A percentile compares a stretch with the other conserved stretches of the same genome.
Evolutionary conservation across 2,888 invertebrate species (phyloP).

Genomic region (Nemotelus nigrinus): DNA sequence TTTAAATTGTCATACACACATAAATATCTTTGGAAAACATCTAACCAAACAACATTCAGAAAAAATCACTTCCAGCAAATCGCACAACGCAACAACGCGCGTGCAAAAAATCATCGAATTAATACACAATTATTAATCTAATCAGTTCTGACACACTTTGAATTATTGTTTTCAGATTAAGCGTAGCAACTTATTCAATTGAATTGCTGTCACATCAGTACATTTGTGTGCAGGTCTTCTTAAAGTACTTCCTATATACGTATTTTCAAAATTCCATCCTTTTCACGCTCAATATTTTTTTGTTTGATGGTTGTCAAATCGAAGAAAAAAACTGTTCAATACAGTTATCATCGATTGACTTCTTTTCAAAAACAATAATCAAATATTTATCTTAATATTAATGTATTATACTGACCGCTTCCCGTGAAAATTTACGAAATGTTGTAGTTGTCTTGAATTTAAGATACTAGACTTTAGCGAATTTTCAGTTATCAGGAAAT

Average conservation of each 20-base stretch:
- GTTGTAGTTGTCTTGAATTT: not conserved
- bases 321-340: too few relatives aligned
- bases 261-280: not conserved
- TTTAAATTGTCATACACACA: too few relatives aligned
- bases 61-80: too few relatives aligned
- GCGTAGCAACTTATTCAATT: too few relatives aligned
- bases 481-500: not conserved
- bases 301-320: not conserved
- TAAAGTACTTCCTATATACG: not conserved
- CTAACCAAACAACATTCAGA: too few relatives aligned
- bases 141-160: slow-evolving; percentile 17
- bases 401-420: too few relatives aligned
- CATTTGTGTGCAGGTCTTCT: too few relatives aligned
- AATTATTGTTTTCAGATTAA: not conserved
- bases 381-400: too few relatives aligned
- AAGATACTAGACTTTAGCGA: not conserved
- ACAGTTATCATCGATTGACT: slow-evolving; percentile 5
- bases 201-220: too few relatives aligned
- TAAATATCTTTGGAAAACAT: too few relatives aligned
- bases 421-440: not conserved
- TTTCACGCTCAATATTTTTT: not conserved
- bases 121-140: slow-evolving; percentile 1
- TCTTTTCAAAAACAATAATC: not conserved
- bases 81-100: too few relatives aligned
- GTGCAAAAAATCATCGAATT: too few relatives aligned